Evolutionary conservation across 1,140 invertebrate species (phyloP).

Genomic region (Drosophila novamexicana): DNA sequence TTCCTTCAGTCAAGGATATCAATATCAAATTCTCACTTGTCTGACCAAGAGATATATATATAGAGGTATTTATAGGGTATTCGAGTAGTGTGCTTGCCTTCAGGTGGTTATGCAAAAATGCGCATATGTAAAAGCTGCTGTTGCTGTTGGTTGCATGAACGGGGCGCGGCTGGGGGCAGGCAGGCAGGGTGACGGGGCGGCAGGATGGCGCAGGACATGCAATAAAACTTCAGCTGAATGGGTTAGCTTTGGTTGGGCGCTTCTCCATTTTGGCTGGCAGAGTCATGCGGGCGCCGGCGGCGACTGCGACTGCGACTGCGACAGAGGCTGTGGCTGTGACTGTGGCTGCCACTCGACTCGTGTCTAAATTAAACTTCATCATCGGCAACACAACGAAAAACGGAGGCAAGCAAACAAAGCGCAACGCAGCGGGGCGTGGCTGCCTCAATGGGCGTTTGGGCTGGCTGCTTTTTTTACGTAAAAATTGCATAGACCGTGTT

Average conservation of each 20-base stretch:
- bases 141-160: constrained; percentile 31
- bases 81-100: background rate
- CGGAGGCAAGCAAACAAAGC: constrained; percentile 55
- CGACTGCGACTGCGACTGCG: constrained; percentile 10
- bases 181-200: background rate
- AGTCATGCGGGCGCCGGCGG: constrained; percentile 11
- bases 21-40: no score
- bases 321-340: background rate
- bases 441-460: constrained; percentile 41
- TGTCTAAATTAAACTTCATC: constrained; percentile 82
- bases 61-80: background rate
- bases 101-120: background rate
- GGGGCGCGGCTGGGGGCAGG: background rate
- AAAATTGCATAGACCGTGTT: constrained; percentile 74
- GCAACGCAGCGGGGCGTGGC: constrained; percentile 28
- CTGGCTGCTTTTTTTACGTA: constrained; percentile 37
- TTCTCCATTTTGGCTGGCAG: background rate
- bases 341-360: constrained; percentile 64
- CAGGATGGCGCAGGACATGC: constrained; percentile 33
- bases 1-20: no score
- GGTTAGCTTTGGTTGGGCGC: constrained; percentile 1
- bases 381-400: constrained; percentile 53
- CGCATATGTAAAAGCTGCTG: background rate
- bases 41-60: no score
- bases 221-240: constrained; percentile 52